Conservation (phyloP, 1,140 invertebrate species). For the Temnothorax longispinosus region DNA sequence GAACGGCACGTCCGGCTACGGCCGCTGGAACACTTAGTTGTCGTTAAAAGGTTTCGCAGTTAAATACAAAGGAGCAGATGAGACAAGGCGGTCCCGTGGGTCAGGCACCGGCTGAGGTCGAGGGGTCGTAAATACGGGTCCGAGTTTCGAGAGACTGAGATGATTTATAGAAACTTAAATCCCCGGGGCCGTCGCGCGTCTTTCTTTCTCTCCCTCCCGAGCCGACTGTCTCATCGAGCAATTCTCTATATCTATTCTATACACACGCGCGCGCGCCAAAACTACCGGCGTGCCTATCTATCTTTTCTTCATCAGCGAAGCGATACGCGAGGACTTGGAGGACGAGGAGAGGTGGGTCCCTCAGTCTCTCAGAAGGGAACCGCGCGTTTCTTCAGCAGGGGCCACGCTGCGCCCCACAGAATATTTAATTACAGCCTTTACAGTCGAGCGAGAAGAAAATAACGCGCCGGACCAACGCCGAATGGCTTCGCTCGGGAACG, state of each 20-base stretch:
- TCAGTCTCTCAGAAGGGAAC: constrained; percentile 33
- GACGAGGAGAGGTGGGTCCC: constrained; percentile 4
- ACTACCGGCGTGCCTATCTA: constrained; percentile 67
- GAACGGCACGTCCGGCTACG: constrained; percentile 17
- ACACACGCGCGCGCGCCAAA: constrained; percentile 53
- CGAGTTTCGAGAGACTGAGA: constrained; percentile 82
- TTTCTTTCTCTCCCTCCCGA: constrained; percentile 23
- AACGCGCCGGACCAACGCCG: constrained; percentile 73
- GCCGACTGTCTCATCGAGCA: constrained; percentile 55
- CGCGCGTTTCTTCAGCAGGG: constrained; percentile 56
- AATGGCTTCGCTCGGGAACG: constrained; percentile 71
- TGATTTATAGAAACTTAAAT: constrained; percentile 86
- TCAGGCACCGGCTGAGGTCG: constrained; percentile 69
- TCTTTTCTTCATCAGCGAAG: constrained; percentile 67
- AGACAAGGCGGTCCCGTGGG: constrained; percentile 74
- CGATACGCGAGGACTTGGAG: constrained; percentile 8
- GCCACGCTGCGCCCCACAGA: constrained; percentile 66
- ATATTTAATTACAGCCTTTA: constrained; percentile 83
- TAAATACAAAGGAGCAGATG: constrained; percentile 81
- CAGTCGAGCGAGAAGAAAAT: constrained; percentile 77
- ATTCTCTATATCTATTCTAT: constrained; percentile 48
- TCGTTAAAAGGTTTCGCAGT: constrained; percentile 82
- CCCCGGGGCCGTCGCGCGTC: constrained; percentile 71
- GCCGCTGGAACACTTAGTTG: constrained; percentile 80
- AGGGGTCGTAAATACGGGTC: constrained; percentile 83